Evolutionary conservation across 2,113 vertebrate genomes (phyloP), one percentile per base, ranked within the genome.

Genomic region (Nothoprocta perdicaria): DNA sequence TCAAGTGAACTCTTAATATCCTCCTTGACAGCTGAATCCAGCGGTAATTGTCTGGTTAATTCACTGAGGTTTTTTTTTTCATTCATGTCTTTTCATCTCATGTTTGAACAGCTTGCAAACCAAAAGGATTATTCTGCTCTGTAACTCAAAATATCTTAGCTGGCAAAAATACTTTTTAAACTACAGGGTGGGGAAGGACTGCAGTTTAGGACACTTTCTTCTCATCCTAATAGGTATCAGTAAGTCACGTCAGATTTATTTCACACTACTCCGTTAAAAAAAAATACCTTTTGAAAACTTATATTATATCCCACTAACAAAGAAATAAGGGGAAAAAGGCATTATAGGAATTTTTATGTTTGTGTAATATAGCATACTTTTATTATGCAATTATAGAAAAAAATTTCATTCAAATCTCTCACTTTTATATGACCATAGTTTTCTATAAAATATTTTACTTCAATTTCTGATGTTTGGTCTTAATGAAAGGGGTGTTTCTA

Each of bases 51-150:
- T 76, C 78, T 86, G 31, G 50, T 80, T 92, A 87, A 82, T 73
- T 82, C 46, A 52, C 24, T n/a, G 69, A 40, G 1, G 62, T 74
- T 84, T 84, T 85, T 73, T 74, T 84, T 84, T 85, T 73, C 11
- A 22, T 43, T 24, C 40, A 19, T 23, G 7, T 65, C 23, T 92
- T 93, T 63, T 88, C 41, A 84, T 33, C 45, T 78, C 53, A 82
- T 19, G 12, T 87, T 50, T 86, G 58, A 90, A 78, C 35, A 93
- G 27, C 35, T 92, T 79, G 48, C 50, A 92, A 88, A 90, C 81
- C 62, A 66, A 74, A 90, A 74, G n/a, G 41, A 90, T 92, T 88
- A 92, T 86, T 90, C 69, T 73, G 52, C 66, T 84, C 31, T 43
- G 29, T 52, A 73, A 73, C 58, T 69, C 68, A 61, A 65, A 84